These are phyloP conservation scores for Gnathonemus echidnorhynchus DNA, from an alignment of 2,113 vertebrate genomes.

Conservation along the genomic window DNA sequence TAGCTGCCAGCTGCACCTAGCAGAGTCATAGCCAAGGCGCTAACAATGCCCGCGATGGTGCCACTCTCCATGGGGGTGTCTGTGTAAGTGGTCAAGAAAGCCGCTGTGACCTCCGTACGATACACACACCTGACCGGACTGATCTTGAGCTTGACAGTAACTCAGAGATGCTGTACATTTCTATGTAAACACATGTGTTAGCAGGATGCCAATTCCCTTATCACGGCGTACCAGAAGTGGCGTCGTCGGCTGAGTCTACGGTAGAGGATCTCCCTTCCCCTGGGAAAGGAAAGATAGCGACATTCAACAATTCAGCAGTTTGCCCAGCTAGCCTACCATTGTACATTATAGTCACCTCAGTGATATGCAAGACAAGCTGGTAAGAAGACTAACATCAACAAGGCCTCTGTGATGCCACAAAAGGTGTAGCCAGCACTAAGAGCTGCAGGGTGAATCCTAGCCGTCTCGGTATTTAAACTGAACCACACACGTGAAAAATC, in stretches of 20 bases:
- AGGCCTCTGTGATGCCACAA: not conserved
- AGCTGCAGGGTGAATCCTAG: not conserved
- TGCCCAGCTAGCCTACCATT: not conserved
- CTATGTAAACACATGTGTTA: not conserved
- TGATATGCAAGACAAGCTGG: not conserved
- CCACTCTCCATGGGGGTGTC: conserved; percentile 64
- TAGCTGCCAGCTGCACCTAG: conserved; percentile 82
- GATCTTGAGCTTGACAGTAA: not conserved
- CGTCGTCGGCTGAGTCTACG: not conserved
- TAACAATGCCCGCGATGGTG: conserved; percentile 82
- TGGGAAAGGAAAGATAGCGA: not conserved
- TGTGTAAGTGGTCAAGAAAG: conserved; percentile 32
- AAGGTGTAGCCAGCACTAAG: not conserved
- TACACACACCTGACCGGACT: not conserved
- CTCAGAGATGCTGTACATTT: not conserved
- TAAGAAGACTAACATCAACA: not conserved
- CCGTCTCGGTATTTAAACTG: not conserved
- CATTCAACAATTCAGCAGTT: not conserved
- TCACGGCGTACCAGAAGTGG: not conserved
- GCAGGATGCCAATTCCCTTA: not conserved
- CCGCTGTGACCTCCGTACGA: not conserved
- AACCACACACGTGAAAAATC: not conserved
- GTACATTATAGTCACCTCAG: not conserved
- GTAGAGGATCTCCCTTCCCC: not conserved
- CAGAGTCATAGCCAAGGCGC: conserved; percentile 78